phyloP scores from a whole-genome alignment of 1,140 invertebrate species.

The Drosophila sechellia region DNA sequence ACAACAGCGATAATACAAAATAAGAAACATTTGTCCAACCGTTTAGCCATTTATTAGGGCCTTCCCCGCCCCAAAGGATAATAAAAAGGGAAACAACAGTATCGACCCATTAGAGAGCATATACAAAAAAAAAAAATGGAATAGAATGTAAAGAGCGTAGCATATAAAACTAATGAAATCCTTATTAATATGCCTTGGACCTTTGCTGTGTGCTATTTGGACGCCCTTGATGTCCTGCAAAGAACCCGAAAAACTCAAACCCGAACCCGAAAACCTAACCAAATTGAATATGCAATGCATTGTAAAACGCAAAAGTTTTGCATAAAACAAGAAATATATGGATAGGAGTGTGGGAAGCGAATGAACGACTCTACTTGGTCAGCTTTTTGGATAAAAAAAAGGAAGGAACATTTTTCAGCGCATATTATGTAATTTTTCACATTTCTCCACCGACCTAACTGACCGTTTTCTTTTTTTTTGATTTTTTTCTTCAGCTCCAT shows the following conservation, averaged over 20 bases:
- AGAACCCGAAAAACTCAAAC: slow-evolving; percentile 7
- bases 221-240: slow-evolving; percentile 48
- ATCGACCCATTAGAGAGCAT: slow-evolving; percentile 58
- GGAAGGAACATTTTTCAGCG: slow-evolving; percentile 80
- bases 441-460: slow-evolving; percentile 55
- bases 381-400: slow-evolving; percentile 69
- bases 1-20: slow-evolving; percentile 76
- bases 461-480: slow-evolving; percentile 27
- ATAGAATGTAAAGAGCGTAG: slow-evolving; percentile 35
- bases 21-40: slow-evolving; percentile 73
- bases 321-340: slow-evolving; percentile 63
- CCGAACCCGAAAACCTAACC: slow-evolving; percentile 28
- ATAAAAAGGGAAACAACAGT: slow-evolving; percentile 33
- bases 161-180: slow-evolving; percentile 84
- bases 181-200: slow-evolving; percentile 82
- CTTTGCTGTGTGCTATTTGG: slow-evolving; percentile 68
- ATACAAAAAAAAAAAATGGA: slow-evolving; percentile 9
- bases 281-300: slow-evolving; percentile 84
- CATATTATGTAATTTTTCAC: slow-evolving; percentile 83
- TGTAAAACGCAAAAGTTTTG: slow-evolving; percentile 82
- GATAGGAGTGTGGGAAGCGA: background rate
- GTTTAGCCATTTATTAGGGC: slow-evolving; percentile 75
- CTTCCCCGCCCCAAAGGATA: background rate
- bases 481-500: slow-evolving; percentile 8
- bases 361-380: slow-evolving; percentile 49